Evolutionary conservation across 37 sponge, comb jelly and placozoan genomes (phyloP).

Genomic region (Ephydatia muelleri): DNA sequence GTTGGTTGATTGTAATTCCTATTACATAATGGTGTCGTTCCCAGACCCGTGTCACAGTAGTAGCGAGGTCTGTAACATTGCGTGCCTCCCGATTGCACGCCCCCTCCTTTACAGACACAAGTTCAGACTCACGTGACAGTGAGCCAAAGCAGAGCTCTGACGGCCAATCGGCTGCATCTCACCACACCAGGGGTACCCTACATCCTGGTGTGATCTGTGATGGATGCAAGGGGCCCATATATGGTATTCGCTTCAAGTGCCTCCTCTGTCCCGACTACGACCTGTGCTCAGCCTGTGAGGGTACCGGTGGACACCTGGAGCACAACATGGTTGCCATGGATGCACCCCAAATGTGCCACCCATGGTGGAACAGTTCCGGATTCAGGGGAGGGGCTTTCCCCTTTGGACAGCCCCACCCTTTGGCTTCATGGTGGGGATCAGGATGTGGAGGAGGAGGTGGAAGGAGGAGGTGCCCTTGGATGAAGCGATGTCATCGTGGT

Average conservation of each 20-base stretch:
- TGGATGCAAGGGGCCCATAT: constrained; percentile 62
- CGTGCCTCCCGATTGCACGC: too few species aligned
- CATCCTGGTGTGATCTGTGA: constrained; percentile 74
- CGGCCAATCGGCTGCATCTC: not conserved
- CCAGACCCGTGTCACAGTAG: not conserved
- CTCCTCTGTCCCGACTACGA: constrained; percentile 73
- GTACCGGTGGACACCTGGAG: constrained; percentile 53
- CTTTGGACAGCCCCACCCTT: not conserved
- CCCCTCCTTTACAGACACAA: not conserved
- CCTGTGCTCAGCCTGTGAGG: constrained; percentile 72
- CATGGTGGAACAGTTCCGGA: constrained; percentile 24
- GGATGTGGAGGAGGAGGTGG: not conserved
- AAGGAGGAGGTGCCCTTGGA: not conserved
- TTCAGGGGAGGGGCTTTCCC: not conserved
- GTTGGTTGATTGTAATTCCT: not conserved
- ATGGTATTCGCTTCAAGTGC: constrained; percentile 77
- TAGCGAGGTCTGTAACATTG: too few species aligned
- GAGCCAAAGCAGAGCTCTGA: not conserved
- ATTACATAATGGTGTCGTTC: not conserved
- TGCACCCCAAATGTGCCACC: constrained; percentile 30
- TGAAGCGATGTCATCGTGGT: not conserved
- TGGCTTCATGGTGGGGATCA: not conserved
- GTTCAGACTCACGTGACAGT: not conserved
- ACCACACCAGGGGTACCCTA: constrained; percentile 1
- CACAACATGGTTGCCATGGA: constrained; percentile 73